These are phyloP conservation scores for Pogonognathellus flavescens DNA, from an alignment of 1,140 invertebrate genomes.

Conservation along the genomic window DNA sequence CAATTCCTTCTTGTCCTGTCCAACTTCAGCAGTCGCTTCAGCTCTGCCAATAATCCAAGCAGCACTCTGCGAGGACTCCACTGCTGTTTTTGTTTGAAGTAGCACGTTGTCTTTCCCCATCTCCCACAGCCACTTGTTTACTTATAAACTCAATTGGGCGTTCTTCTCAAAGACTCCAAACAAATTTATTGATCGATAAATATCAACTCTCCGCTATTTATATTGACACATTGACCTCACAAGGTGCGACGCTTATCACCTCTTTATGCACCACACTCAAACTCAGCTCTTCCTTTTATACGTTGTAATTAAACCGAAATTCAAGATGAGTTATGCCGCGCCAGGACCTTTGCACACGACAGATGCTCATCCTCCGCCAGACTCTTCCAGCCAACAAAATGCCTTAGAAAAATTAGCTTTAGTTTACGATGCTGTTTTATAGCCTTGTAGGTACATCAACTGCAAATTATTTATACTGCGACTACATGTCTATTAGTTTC, in stretches of 20 bases:
- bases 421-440: slow-evolving; percentile 10
- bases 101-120: not conserved
- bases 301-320: slow-evolving; percentile 35
- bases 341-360: not conserved
- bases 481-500: not conserved
- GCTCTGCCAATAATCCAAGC: not conserved
- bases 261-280: slow-evolving; percentile 15
- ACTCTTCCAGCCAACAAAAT: not conserved
- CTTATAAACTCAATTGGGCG: slow-evolving; percentile 49
- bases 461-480: slow-evolving; percentile 3
- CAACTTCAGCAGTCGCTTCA: not conserved
- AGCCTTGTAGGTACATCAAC: not conserved
- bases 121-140: slow-evolving; percentile 34
- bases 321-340: slow-evolving; percentile 10
- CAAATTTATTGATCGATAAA: slow-evolving; percentile 49
- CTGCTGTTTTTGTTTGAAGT: not conserved
- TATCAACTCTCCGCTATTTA: slow-evolving; percentile 36
- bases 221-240: slow-evolving; percentile 48
- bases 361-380: not conserved
- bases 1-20: not conserved
- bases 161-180: slow-evolving; percentile 36
- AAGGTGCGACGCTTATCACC: slow-evolving; percentile 45
- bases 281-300: slow-evolving; percentile 7
- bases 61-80: not conserved
- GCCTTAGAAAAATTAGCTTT: slow-evolving; percentile 13